These are phyloP conservation scores for Oostethus manadensis DNA, from an alignment of 2,113 vertebrate species.

Conservation along the genomic window DNA sequence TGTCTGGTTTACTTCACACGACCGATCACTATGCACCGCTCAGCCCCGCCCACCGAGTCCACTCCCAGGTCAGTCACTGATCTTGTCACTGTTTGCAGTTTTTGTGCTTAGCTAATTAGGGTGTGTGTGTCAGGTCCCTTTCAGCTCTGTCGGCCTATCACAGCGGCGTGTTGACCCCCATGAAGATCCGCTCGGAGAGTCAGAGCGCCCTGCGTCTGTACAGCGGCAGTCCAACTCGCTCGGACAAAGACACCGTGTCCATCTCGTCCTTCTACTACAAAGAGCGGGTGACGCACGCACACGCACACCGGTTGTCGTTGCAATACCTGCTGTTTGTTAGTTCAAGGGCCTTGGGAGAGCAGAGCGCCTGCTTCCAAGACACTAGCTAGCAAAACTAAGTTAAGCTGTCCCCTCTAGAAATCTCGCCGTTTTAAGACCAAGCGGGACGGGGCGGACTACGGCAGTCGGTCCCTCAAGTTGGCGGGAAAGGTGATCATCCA, in stretches of 20 bases:
- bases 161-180: conserved; percentile 87
- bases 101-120: neutral
- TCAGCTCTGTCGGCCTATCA: conserved; percentile 95
- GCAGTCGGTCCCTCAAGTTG: conserved; percentile 86
- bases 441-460: conserved; percentile 81
- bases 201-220: conserved; percentile 87
- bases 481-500: conserved; percentile 97
- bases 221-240: conserved; percentile 90
- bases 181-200: conserved; percentile 96
- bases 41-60: conserved; percentile 85
- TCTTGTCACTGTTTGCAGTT: too few species aligned
- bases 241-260: conserved; percentile 94
- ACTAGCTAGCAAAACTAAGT: too few species aligned
- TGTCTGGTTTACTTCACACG: conserved; percentile 95
- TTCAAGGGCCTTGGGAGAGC: conserved; percentile 63
- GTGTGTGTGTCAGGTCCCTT: conserved; percentile 76
- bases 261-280: conserved; percentile 99
- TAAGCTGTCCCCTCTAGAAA: conserved; percentile 73
- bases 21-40: conserved; percentile 92
- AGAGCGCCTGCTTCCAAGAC: neutral
- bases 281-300: conserved; percentile 81
- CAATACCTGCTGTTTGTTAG: conserved; percentile 93
- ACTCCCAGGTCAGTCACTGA: conserved; percentile 80
- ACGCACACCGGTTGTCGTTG: conserved; percentile 45
- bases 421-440: conserved; percentile 94